Percentiles rank a stretch among this genome's conserved stretches.
These are phyloP conservation scores for Noctua janthina DNA, from an alignment of 2,888 invertebrate species.

Conservation along the genomic window DNA sequence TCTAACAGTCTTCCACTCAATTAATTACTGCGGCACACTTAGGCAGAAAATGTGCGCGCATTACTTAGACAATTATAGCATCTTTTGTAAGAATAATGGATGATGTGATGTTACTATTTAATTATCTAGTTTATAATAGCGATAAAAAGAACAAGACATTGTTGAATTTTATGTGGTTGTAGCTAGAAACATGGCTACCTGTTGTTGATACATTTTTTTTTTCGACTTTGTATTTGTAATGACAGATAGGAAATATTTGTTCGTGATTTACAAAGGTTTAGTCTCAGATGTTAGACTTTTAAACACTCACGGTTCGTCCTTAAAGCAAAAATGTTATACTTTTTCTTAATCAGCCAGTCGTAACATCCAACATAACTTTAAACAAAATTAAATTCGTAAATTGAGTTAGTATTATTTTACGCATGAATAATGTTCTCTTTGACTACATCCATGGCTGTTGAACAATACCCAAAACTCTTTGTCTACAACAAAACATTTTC, in stretches of 20 bases:
- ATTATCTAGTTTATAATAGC: conserved; percentile 26
- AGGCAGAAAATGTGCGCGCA: conserved; percentile 25
- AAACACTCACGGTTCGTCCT: not conserved
- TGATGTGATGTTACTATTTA: conserved; percentile 29
- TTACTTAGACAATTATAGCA: conserved; percentile 35
- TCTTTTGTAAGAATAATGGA: conserved; percentile 42
- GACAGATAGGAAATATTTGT: not conserved
- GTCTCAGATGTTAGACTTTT: not conserved
- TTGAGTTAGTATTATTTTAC: conserved; percentile 20
- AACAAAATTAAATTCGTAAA: conserved; percentile 24
- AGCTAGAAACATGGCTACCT: conserved; percentile 2
- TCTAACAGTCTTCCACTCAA: conserved; percentile 23
- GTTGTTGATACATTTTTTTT: conserved; percentile 34
- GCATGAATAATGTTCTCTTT: conserved; percentile 36
- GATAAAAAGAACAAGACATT: conserved; percentile 28
- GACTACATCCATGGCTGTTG: conserved; percentile 16
- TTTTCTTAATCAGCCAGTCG: conserved; percentile 10
- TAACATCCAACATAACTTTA: conserved; percentile 27
- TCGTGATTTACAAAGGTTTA: not conserved
- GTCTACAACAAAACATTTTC: conserved; percentile 72
- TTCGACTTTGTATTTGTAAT: conserved; percentile 12
- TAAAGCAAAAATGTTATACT: not conserved
- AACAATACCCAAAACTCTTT: conserved; percentile 68
- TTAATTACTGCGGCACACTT: conserved; percentile 46
- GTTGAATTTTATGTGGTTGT: conserved; percentile 27